phyloP scores from a whole-genome alignment of 1,140 invertebrate species.

The Grapholita molesta region DNA sequence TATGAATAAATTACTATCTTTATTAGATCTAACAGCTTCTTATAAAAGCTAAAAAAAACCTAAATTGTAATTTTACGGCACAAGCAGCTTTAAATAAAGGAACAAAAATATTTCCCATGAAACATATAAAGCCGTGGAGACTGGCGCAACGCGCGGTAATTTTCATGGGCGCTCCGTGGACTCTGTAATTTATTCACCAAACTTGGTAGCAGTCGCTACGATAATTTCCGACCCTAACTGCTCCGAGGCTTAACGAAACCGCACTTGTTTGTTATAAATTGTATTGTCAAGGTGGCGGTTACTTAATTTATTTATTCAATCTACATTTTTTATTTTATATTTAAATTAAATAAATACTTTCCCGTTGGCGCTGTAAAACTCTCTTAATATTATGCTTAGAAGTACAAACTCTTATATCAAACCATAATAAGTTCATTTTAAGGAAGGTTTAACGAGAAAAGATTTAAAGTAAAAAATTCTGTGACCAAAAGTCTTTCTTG shows the following conservation, averaged over 20 bases:
- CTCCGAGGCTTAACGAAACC: slow-evolving; percentile 18
- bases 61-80: background rate
- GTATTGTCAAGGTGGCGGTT: background rate
- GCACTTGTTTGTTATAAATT: background rate
- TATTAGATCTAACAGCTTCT: background rate
- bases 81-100: background rate
- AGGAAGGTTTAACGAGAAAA: too few relatives aligned
- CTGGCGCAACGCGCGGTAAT: slow-evolving; percentile 16
- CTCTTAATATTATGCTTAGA: too few relatives aligned
- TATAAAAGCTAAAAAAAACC: background rate
- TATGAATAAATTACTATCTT: too few relatives aligned
- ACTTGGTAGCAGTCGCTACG: slow-evolving; percentile 20
- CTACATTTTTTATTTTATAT: background rate
- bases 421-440: too few relatives aligned
- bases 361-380: background rate
- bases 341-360: background rate
- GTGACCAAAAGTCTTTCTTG: too few relatives aligned
- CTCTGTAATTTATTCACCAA: slow-evolving; percentile 30
- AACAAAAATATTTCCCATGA: slow-evolving; percentile 2
- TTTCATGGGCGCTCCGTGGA: slow-evolving; percentile 12
- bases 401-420: too few relatives aligned
- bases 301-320: background rate
- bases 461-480: too few relatives aligned
- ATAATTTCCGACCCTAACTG: slow-evolving; percentile 19
- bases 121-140: background rate